These are phyloP conservation scores for Chaetorhynchus papuensis DNA, from an alignment of 2,113 vertebrate species.

Conservation along the genomic window DNA sequence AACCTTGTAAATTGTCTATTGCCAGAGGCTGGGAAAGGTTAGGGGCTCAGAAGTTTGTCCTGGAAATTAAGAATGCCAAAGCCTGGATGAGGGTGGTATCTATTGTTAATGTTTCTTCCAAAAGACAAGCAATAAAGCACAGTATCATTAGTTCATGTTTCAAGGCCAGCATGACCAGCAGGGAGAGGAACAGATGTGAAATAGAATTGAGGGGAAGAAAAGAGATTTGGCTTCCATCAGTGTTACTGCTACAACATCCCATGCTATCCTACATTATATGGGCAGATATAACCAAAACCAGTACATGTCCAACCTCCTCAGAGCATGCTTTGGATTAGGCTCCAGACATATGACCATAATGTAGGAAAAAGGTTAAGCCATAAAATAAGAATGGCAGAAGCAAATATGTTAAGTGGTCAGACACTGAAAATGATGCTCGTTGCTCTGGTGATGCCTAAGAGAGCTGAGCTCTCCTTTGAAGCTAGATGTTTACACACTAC, in stretches of 20 bases:
- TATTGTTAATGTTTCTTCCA: neutral
- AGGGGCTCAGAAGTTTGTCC: neutral
- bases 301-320: neutral
- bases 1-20: neutral
- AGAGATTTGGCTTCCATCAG: neutral
- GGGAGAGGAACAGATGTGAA: neutral
- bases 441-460: neutral
- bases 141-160: neutral
- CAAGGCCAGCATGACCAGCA: neutral
- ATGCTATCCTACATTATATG: neutral
- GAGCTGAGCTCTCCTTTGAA: neutral
- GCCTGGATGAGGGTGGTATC: neutral
- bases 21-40: neutral
- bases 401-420: neutral
- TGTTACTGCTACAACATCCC: neutral
- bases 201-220: neutral
- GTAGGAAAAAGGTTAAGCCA: neutral
- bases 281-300: neutral
- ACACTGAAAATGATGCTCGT: neutral
- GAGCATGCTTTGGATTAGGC: neutral
- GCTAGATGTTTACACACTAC: neutral
- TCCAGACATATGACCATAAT: neutral
- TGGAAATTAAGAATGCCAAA: constrained; percentile 25
- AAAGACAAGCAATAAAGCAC: neutral
- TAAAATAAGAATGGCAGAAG: neutral